phyloP scores from a whole-genome alignment of 2,797 vertebrate genomes.

The Cottoperca gobio region DNA sequence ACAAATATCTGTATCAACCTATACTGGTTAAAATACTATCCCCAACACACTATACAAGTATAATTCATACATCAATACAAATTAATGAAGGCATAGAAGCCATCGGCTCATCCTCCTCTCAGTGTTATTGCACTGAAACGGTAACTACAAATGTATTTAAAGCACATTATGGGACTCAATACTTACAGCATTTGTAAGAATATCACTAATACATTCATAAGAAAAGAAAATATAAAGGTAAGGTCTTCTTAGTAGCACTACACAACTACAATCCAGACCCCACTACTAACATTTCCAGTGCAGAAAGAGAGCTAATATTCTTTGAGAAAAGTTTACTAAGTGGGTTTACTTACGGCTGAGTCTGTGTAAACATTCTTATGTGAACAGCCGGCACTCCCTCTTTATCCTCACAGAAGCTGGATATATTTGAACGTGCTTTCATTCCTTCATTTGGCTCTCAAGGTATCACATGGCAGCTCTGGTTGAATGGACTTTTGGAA shows the following conservation, averaged over 20 bases:
- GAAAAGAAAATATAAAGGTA: no score
- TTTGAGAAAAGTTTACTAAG: conserved; percentile 48
- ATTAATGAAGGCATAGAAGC: conserved; percentile 39
- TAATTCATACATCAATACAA: conserved; percentile 6
- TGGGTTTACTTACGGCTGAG: conserved; percentile 40
- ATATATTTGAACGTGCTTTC: conserved; percentile 25
- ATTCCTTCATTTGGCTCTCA: conserved; percentile 36
- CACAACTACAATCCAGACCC: conserved; percentile 13
- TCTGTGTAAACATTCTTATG: conserved; percentile 76
- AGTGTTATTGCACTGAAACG: conserved; percentile 32
- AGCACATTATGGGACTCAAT: conserved; percentile 37
- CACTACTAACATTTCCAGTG: conserved; percentile 12
- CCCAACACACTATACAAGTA: conserved; percentile 31
- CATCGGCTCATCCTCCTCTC: conserved; percentile 9
- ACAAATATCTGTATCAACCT: conserved; percentile 21
- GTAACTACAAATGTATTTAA: conserved; percentile 30
- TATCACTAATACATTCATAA: conserved; percentile 61
- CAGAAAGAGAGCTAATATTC: conserved; percentile 41
- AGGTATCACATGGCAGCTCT: conserved; percentile 28
- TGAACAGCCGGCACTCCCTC: conserved; percentile 76
- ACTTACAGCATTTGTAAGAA: conserved; percentile 40
- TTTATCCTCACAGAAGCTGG: conserved; percentile 38
- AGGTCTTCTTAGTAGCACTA: not conserved
- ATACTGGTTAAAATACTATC: conserved; percentile 25
- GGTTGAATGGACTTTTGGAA: not conserved